Evolutionary conservation across 2,113 vertebrate genomes (phyloP), one percentile per base, ranked within the genome.

Genomic region (Puma concolor): DNA sequence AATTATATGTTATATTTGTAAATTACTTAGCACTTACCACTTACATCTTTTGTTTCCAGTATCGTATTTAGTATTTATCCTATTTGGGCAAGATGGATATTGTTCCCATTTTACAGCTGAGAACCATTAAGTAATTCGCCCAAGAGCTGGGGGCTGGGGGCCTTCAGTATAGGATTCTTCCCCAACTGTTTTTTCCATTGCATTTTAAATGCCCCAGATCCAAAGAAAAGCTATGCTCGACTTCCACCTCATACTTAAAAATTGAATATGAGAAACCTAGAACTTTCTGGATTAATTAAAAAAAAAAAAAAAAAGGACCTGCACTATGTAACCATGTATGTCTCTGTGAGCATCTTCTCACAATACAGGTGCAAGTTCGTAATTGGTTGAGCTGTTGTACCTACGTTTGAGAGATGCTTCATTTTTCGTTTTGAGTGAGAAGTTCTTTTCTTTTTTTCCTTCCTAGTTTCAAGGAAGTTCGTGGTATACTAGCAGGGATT

Each of bases 1-100:
- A 89, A 27, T 87, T 95, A 69, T 64, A 41, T 27, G 87, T 92
- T 29, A 54, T 76, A 66, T 74, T 84, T 92, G 10, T 57, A 95
- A 97, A 38, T 84, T 84, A 63, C 15, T 52, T 85, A 90, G 12
- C 29, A 52, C n/a, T 72, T 95, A 60, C 21, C 57, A 60, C 7
- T 60, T 60, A 60, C 7, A 41, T 92, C 21, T 80, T 93, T 96
- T 91, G 11, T 82, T 94, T 79, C 85, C 4, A 79, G 29, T 48
- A 33, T 96, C 29, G 41, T 64, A 76, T 57, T 95, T 96, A 57
- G 31, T 93, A 74, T 79, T 96, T 82, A 72, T 83, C 95, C 93
- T n/a, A 60, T 4, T 82, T 88, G 38, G 21, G 16, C 48, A 23
- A 71, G 29, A 25, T 66, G 85, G 52, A 33, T 81, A 50, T 16